Conservation (phyloP, 2,888 invertebrate genomes). For the Nomada lathburiana region DNA sequence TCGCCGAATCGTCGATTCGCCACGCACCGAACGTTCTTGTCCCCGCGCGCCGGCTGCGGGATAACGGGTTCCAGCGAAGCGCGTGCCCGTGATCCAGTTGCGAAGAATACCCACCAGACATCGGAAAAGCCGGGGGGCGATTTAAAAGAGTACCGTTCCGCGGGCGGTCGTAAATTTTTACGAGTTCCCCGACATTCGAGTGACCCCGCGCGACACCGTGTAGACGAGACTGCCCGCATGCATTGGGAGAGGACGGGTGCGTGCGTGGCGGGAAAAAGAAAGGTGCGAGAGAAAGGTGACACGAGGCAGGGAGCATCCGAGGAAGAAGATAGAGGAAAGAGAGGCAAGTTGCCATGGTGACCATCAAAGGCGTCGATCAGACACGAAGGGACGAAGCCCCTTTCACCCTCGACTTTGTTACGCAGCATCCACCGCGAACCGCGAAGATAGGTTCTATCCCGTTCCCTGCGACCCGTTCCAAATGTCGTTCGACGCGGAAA, state of each 20-base stretch:
- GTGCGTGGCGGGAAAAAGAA: constrained; percentile 9
- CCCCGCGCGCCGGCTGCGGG: no score
- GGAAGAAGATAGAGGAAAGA: constrained; percentile 26
- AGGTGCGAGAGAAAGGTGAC: constrained; percentile 24
- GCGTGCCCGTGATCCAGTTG: no score
- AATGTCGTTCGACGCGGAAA: constrained; percentile 47
- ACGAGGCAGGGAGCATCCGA: constrained; percentile 16
- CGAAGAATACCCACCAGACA: no score
- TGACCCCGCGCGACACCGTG: constrained; percentile 13
- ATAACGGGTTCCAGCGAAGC: no score
- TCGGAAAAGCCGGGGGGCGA: constrained; percentile 10
- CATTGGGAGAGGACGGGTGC: constrained; percentile 16
- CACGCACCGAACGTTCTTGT: no score
- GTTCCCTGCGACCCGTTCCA: constrained; percentile 33
- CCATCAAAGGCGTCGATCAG: constrained; percentile 80
- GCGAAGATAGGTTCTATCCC: constrained; percentile 73
- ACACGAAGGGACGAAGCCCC: constrained; percentile 73
- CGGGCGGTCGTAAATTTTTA: constrained; percentile 36
- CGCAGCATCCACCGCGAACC: constrained; percentile 71
- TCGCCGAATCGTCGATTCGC: neutral
- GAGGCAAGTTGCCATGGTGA: constrained; percentile 76
- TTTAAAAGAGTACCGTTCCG: constrained; percentile 23
- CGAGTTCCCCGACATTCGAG: constrained; percentile 20
- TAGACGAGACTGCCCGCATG: constrained; percentile 3
- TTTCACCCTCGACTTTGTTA: constrained; percentile 78